Evolutionary conservation across 2,888 invertebrate genomes (phyloP), one percentile per base, ranked within the genome.

Genomic region (Xestia xanthographa): DNA sequence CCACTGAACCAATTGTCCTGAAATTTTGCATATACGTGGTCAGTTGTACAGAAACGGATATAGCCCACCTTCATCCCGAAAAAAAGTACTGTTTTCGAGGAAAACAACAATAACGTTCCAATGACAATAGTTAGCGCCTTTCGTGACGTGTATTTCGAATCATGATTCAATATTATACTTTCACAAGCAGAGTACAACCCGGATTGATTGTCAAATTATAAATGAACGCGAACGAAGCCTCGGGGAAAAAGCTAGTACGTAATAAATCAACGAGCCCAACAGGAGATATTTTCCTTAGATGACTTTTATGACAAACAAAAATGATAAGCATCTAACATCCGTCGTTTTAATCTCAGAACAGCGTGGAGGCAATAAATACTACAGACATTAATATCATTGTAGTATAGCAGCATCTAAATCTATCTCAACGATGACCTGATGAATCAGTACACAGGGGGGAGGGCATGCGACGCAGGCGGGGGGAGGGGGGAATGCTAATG

Each of bases 401-500:
- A 75, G 72, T 85, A 34, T 34, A 83, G 62, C 76, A 77, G 86
- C 79, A 86, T 88, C 90, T 90, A 88, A 86, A 88, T 87, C 80
- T 67, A 87, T 84, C 74, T 66, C 86, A 71, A 84, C 86, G 90
- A 91, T 90, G 91, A 88, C 88, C 90, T 89, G 91, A 92, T 93
- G 93, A 93, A 92, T 92, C 92, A 91, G 89, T 84, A 72, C 84
- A 85, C 77, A 79, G 84, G 82, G 81, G 83, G 86, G 75, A 69
- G 85, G 77, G 70, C 77, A 86, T 78, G 87, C 80, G 88, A 88
- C 89, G 85, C 77, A 71, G 75, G 83, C 53, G 83, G 82, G 84
- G 87, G 88, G 82, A 22, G 85, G 83, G 83, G 81, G 78, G 87
- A 85, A 89, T 88, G 86, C 90, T 90, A 92, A 94, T 95, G 95